Evolutionary conservation across 2,888 invertebrate genomes (phyloP), one percentile per base, ranked within the genome.

Genomic region (Cataglyphis livida): DNA sequence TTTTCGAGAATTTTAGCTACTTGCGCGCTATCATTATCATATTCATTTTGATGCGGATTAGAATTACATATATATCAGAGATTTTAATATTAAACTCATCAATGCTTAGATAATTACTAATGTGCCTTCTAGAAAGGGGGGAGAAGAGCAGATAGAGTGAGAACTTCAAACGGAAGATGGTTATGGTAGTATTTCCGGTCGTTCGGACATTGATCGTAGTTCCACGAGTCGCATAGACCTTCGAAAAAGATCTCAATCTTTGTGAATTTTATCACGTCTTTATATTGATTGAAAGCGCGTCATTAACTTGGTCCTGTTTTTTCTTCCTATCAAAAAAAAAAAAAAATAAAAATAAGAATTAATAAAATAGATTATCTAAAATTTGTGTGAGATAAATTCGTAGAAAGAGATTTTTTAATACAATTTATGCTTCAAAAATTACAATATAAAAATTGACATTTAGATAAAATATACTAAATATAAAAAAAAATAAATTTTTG

Each of bases 181-280:
- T 92, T 93, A 93, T 92, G 91, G 91, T 91, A 89, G 89, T 90
- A 90, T 90, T 93, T 93, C 93, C 93, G 93, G 93, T 89, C 90
- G 88, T 85, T 78, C 89, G 84, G 89, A 89, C 90, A 89, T 89
- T 86, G 88, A 90, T 91, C 92, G 90, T 90, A 84, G 82, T 73
- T 86, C 84, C 51, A 83, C 73, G 87, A 87, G 85, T 86, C 85
- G 68, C 84, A 85, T 76, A 87, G 82, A 90, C 90, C 86, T 86
- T 84, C 86, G 86, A 91, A 91, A 88, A 88, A 91, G 89, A 91
- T 92, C 83, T 87, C 78, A 61, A 79, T 85, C 74, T 88, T 88
- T 84, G 70, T 84, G 41, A 85, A 79, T 81, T 18, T 18, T 65
- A 25, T 54, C 66, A 76, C 59, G 51, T 81, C 41, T 82, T 41